Evolutionary conservation across 2,888 invertebrate species (phyloP).

Genomic region (Clostera curtula): DNA sequence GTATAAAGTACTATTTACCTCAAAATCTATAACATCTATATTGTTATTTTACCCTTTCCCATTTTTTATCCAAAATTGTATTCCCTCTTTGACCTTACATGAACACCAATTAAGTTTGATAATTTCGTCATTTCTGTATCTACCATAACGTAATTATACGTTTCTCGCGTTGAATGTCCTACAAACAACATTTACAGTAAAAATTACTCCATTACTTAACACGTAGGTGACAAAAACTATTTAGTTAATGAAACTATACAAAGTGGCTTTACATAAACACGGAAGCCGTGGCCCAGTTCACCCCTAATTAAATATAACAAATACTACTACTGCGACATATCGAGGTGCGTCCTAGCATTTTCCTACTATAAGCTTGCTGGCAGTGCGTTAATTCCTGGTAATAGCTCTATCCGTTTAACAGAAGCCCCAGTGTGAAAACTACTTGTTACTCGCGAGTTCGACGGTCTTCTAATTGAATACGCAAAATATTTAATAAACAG

Average conservation of each 20-base stretch:
- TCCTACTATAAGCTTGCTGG: constrained; percentile 28
- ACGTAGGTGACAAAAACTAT: too few species aligned
- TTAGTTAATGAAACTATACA: background rate
- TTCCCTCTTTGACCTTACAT: too few species aligned
- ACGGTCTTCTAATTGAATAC: too few species aligned
- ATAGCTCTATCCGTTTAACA: constrained; percentile 60
- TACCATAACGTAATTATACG: too few species aligned
- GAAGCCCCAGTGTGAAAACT: constrained; percentile 54
- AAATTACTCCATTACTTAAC: too few species aligned
- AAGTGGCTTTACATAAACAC: constrained; percentile 9
- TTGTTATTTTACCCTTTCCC: too few species aligned
- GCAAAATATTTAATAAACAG: too few species aligned
- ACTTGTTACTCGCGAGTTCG: constrained; percentile 49
- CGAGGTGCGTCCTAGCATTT: constrained; percentile 34
- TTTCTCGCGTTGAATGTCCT: too few species aligned
- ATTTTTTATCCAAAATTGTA: too few species aligned
- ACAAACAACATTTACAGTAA: too few species aligned
- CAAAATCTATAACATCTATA: background rate
- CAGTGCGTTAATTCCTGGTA: constrained; percentile 41
- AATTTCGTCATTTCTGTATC: too few species aligned
- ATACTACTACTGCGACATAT: constrained; percentile 23
- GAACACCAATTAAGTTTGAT: too few species aligned
- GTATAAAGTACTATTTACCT: background rate
- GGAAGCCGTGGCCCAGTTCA: constrained; percentile 17
- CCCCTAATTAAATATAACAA: constrained; percentile 23